Evolutionary conservation across 2,888 invertebrate species (phyloP).

Genomic region (Ophonus ardosiacus): DNA sequence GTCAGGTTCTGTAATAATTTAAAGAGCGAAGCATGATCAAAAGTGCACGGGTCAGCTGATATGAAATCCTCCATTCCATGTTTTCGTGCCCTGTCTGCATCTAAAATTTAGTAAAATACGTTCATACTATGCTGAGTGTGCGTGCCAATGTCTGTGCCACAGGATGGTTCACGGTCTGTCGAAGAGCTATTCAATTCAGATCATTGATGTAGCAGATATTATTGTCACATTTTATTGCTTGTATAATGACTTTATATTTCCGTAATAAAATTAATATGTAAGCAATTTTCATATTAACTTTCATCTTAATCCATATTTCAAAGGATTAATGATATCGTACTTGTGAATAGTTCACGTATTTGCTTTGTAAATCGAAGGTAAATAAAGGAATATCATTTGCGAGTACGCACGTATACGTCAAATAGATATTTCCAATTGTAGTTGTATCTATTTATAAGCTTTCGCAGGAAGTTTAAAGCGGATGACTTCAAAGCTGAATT

Average conservation of each 20-base stretch:
- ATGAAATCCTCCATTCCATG: slow-evolving; percentile 99
- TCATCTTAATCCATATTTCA: no score
- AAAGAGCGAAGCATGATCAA: slow-evolving; percentile 96
- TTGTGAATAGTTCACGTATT: not conserved
- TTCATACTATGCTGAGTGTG: slow-evolving; percentile 24
- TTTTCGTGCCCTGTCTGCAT: slow-evolving; percentile 96
- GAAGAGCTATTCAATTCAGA: slow-evolving; percentile 34
- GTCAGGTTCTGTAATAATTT: slow-evolving; percentile 94
- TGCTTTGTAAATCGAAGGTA: not conserved
- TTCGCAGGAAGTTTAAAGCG: slow-evolving; percentile 10
- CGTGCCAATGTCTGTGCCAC: slow-evolving; percentile 46
- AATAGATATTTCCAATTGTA: slow-evolving; percentile 22
- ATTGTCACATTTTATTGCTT: not conserved
- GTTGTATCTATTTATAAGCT: slow-evolving; percentile 19
- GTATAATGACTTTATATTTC: no score
- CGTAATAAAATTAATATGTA: no score
- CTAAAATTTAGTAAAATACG: slow-evolving; percentile 75
- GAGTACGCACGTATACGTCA: not conserved
- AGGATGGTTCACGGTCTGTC: slow-evolving; percentile 25
- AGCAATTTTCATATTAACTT: no score
- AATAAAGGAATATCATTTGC: not conserved
- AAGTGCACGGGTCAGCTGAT: slow-evolving; percentile 98
- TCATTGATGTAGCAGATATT: not conserved
- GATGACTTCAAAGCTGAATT: slow-evolving; percentile 37
- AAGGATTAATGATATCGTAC: no score